These are phyloP conservation scores for Ceratina australensis DNA, from an alignment of 1,140 invertebrate genomes.

Conservation along the genomic window DNA sequence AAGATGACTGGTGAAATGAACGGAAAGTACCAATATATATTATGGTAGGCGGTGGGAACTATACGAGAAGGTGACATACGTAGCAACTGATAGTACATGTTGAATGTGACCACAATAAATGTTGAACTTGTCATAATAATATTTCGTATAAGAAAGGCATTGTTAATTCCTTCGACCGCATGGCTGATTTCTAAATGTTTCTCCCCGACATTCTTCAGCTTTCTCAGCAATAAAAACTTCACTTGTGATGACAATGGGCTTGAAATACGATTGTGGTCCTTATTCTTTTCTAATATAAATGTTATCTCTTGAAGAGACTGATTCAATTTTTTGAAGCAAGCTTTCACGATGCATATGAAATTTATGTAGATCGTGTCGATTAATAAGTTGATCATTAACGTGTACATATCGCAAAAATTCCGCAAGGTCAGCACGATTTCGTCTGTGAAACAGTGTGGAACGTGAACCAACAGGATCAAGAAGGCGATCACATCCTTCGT, in stretches of 20 bases:
- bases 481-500: constrained; percentile 68
- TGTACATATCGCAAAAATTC: constrained; percentile 49
- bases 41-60: no score
- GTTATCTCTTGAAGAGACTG: constrained; percentile 52
- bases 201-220: constrained; percentile 67
- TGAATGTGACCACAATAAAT: constrained; percentile 72
- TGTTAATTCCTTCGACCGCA: constrained; percentile 64
- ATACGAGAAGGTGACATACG: no score
- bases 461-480: constrained; percentile 48
- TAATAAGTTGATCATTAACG: constrained; percentile 55
- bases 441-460: constrained; percentile 34
- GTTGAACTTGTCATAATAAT: constrained; percentile 63
- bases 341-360: constrained; percentile 64
- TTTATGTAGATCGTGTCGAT: constrained; percentile 71
- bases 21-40: no score
- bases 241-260: constrained; percentile 28
- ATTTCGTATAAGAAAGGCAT: constrained; percentile 66
- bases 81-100: constrained; percentile 61
- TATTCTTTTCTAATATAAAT: constrained; percentile 54
- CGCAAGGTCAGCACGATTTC: background rate
- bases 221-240: constrained; percentile 67
- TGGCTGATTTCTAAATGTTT: constrained; percentile 69
- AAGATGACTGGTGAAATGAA: constrained; percentile 51
- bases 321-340: constrained; percentile 68
- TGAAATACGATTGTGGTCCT: constrained; percentile 50